Conservation (phyloP, 2,888 invertebrate species). For the Tinea semifulvella region DNA sequence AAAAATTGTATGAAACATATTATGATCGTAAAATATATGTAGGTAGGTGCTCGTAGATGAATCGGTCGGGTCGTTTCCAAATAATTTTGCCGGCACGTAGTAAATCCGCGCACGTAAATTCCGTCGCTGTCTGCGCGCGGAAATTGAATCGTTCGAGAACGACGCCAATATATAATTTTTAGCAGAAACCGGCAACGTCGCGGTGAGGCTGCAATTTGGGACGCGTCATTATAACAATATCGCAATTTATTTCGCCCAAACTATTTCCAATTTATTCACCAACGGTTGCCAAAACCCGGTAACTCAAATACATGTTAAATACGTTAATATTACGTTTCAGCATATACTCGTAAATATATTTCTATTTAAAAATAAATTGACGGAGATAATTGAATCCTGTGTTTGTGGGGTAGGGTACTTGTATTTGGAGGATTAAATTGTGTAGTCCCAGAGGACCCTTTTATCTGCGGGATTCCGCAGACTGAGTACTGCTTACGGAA, state of each 20-base stretch:
- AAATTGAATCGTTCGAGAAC: constrained; percentile 62
- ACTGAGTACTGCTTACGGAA: no score
- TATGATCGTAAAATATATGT: constrained; percentile 52
- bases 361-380: no score
- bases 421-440: no score
- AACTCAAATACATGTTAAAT: no score
- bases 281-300: no score
- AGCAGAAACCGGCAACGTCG: constrained; percentile 32
- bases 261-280: background rate
- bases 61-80: constrained; percentile 50
- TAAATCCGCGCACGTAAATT: constrained; percentile 64
- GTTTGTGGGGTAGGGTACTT: no score
- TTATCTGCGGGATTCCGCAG: no score
- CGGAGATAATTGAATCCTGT: no score
- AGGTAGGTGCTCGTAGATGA: no score
- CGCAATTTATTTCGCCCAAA: background rate
- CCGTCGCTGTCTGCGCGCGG: constrained; percentile 58
- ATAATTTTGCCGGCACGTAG: constrained; percentile 61
- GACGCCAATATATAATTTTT: constrained; percentile 45
- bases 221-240: constrained; percentile 10
- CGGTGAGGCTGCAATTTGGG: constrained; percentile 9
- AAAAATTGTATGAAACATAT: constrained; percentile 11
- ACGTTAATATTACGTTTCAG: no score
- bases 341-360: no score
- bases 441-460: no score